Conservation (phyloP, 1,140 invertebrate species). For the Diabrotica undecimpunctata region DNA sequence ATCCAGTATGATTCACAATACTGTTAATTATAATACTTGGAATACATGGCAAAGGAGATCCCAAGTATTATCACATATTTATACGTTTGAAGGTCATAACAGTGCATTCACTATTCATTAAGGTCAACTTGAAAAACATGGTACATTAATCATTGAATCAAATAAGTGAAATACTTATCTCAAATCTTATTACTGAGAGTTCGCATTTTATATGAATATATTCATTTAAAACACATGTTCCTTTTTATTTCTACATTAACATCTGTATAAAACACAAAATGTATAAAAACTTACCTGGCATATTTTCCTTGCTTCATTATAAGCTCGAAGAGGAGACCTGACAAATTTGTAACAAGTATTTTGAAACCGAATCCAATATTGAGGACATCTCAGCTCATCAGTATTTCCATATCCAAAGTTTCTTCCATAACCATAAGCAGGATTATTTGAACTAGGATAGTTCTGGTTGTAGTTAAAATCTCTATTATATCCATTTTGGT, state of each 20-base stretch:
- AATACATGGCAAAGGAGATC: too few relatives aligned
- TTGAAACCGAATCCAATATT: conserved; percentile 73
- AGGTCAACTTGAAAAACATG: too few relatives aligned
- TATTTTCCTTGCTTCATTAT: conserved; percentile 74
- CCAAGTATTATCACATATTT: too few relatives aligned
- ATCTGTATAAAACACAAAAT: neutral
- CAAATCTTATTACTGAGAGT: neutral
- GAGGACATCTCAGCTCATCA: conserved; percentile 65
- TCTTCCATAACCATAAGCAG: conserved; percentile 7
- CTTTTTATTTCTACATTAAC: neutral
- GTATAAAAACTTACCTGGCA: conserved; percentile 57
- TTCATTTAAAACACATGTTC: neutral
- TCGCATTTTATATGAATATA: neutral
- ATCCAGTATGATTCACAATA: too few relatives aligned
- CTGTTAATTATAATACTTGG: too few relatives aligned
- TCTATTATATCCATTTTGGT: conserved; percentile 12
- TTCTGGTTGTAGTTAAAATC: conserved; percentile 12
- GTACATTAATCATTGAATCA: too few relatives aligned
- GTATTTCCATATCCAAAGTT: conserved; percentile 9
- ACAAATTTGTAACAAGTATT: conserved; percentile 84
- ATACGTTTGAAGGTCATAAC: too few relatives aligned
- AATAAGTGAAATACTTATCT: too few relatives aligned
- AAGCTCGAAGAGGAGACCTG: conserved; percentile 72
- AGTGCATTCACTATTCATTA: too few relatives aligned
- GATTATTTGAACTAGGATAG: neutral